Conservation (phyloP, 2,888 invertebrate genomes). For the Ophonus ardosiacus region DNA sequence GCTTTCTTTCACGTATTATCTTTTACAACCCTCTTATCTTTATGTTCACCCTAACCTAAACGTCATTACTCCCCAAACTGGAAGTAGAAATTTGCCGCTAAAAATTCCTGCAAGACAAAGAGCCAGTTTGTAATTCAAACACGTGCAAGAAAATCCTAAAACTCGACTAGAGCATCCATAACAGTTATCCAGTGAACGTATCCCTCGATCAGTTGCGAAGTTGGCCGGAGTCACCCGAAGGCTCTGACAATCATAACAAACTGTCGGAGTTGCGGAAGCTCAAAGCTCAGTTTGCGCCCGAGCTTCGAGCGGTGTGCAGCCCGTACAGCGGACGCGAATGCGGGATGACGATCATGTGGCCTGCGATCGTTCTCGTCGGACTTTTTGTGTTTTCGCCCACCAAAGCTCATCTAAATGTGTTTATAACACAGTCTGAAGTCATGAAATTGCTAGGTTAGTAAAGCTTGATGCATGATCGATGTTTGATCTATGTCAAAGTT, state of each 20-base stretch:
- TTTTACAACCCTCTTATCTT: conserved; percentile 38
- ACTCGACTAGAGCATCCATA: conserved; percentile 40
- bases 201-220: conserved; percentile 6
- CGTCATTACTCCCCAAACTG: conserved; percentile 32
- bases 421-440: conserved; percentile 88
- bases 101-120: conserved; percentile 47
- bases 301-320: neutral
- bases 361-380: conserved; percentile 1
- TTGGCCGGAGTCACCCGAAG: neutral
- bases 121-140: conserved; percentile 48
- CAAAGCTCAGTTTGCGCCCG: conserved; percentile 39
- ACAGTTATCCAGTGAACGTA: conserved; percentile 49
- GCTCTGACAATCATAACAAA: conserved; percentile 63
- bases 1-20: conserved; percentile 28
- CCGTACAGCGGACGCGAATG: conserved; percentile 15
- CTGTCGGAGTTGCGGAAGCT: conserved; percentile 62
- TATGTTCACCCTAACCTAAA: conserved; percentile 31
- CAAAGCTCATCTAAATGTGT: conserved; percentile 86
- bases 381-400: conserved; percentile 69
- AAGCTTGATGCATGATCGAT: conserved; percentile 69
- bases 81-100: conserved; percentile 32
- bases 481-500: neutral
- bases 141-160: conserved; percentile 54
- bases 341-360: conserved; percentile 13
- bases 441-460: conserved; percentile 85